Evolutionary conservation across 2,888 invertebrate species (phyloP).

Genomic region (Nineta flava): DNA sequence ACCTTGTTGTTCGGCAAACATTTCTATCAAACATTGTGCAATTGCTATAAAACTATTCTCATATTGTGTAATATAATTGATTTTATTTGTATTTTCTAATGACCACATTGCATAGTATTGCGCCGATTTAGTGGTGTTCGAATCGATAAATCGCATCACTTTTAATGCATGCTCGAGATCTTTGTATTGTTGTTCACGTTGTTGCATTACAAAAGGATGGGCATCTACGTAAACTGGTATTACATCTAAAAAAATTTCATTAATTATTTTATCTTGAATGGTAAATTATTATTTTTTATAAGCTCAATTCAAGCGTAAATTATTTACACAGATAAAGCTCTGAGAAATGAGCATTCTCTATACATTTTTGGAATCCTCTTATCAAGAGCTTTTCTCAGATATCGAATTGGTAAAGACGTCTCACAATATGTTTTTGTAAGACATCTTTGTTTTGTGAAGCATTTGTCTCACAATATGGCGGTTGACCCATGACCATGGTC

Average conservation of each 20-base stretch:
- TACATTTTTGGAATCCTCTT: too few species aligned
- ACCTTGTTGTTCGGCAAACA: slow-evolving; percentile 33
- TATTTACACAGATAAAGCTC: too few species aligned
- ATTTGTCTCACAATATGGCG: too few species aligned
- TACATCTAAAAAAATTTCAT: slow-evolving; percentile 41
- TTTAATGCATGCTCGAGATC: slow-evolving; percentile 56
- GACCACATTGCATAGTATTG: slow-evolving; percentile 69
- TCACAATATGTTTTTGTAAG: too few species aligned
- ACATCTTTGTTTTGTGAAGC: too few species aligned
- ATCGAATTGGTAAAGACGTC: too few species aligned
- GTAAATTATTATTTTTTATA: neutral
- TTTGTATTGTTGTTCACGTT: slow-evolving; percentile 57
- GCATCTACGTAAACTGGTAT: slow-evolving; percentile 62
- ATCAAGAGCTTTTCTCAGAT: too few species aligned
- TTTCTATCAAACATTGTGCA: slow-evolving; percentile 49
- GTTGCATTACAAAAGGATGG: slow-evolving; percentile 57
- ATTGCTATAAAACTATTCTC: slow-evolving; percentile 44
- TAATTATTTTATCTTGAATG: neutral
- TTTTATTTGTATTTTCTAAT: slow-evolving; percentile 47
- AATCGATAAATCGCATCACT: slow-evolving; percentile 47
- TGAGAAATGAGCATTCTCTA: too few species aligned
- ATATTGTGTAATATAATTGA: slow-evolving; percentile 12
- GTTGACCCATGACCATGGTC: too few species aligned
- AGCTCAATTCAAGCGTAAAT: too few species aligned
- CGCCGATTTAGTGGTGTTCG: slow-evolving; percentile 45